These are phyloP conservation scores for Mesoclemmys tuberculata DNA, from an alignment of 2,113 vertebrate species.

Conservation along the genomic window DNA sequence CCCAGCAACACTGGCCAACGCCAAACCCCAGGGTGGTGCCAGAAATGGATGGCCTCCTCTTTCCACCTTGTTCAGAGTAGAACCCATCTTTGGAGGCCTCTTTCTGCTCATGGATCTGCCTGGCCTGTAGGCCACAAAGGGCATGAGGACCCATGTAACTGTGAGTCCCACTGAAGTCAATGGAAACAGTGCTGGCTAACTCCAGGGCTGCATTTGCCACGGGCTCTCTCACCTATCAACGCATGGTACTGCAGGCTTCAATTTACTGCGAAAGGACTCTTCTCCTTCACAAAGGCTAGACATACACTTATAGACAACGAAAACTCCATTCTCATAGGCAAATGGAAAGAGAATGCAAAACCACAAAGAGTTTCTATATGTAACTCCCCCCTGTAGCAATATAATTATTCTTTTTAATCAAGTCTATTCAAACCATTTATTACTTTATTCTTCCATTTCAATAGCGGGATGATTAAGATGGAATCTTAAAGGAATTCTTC, in stretches of 20 bases:
- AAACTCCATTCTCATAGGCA: not conserved
- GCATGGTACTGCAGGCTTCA: not conserved
- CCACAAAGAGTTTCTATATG: constrained; percentile 70
- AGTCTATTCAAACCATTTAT: constrained; percentile 78
- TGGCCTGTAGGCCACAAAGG: not conserved
- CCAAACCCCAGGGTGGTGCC: too few relatives aligned
- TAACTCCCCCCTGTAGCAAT: constrained; percentile 65
- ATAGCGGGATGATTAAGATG: constrained; percentile 77
- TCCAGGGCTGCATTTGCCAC: not conserved
- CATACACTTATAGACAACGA: not conserved
- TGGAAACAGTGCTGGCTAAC: not conserved
- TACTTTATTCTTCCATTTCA: constrained; percentile 80
- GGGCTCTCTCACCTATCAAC: not conserved
- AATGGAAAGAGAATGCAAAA: constrained; percentile 64
- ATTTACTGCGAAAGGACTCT: not conserved
- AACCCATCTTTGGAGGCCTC: not conserved
- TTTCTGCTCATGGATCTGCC: not conserved
- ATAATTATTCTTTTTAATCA: constrained; percentile 81
- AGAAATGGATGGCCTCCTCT: not conserved
- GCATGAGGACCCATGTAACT: not conserved
- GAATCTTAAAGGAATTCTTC: constrained; percentile 79
- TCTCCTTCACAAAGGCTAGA: constrained; percentile 3
- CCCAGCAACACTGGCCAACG: too few relatives aligned
- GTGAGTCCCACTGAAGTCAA: not conserved
- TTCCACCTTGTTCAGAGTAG: not conserved